Percentiles rank a stretch among this genome's conserved stretches.
These are phyloP conservation scores for Calameuta idolon DNA, from an alignment of 2,888 invertebrate species.

Conservation along the genomic window DNA sequence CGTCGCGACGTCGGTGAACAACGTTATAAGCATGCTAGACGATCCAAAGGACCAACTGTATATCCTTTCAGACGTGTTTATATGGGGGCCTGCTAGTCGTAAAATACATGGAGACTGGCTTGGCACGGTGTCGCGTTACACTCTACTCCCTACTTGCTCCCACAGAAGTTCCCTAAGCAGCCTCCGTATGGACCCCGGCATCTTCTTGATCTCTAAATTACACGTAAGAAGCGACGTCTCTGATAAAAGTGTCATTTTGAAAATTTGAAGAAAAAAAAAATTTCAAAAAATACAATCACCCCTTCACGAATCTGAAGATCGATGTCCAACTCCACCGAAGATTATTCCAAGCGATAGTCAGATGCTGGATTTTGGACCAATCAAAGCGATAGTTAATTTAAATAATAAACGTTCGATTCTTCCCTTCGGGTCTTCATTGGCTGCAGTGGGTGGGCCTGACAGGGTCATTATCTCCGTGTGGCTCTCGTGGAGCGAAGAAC, in stretches of 20 bases:
- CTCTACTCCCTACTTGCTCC: constrained; percentile 9
- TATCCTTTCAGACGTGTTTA: constrained; percentile 31
- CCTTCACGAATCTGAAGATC: not conserved
- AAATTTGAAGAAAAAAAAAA: not conserved
- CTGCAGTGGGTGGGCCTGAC: constrained; percentile 34
- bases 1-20: not conserved
- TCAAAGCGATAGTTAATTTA: constrained; percentile 12
- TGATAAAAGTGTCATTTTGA: not conserved
- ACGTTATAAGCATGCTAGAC: constrained; percentile 7
- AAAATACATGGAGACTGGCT: constrained; percentile 27
- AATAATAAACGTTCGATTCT: constrained; percentile 15
- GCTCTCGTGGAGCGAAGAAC: constrained; percentile 1
- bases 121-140: constrained; percentile 19
- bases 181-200: not conserved
- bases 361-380: not conserved
- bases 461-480: constrained; percentile 33
- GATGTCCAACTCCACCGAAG: not conserved
- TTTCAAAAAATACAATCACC: no score
- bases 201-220: not conserved
- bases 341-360: not conserved
- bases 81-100: constrained; percentile 33
- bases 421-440: constrained; percentile 11
- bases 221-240: not conserved
- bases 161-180: not conserved
- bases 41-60: constrained; percentile 19